Evolutionary conservation across 2,888 invertebrate genomes (phyloP).

Genomic region (Drosophila lutescens): DNA sequence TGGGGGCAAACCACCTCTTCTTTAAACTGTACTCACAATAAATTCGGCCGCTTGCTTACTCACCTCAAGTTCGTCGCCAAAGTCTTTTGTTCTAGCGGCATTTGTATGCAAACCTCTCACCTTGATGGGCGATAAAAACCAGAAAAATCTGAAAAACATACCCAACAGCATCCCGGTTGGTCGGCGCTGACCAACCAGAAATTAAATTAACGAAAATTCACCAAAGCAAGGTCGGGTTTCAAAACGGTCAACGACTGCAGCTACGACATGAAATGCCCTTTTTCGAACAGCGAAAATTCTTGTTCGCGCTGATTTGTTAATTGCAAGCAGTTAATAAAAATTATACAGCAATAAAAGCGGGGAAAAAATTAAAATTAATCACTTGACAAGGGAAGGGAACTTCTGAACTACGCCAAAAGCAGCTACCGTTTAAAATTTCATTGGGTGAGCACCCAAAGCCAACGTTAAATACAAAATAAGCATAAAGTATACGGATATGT

Average conservation of each 20-base stretch:
- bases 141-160: slow-evolving; percentile 18
- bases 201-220: slow-evolving; percentile 65
- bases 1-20: not conserved
- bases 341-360: slow-evolving; percentile 6
- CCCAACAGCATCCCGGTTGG: slow-evolving; percentile 28
- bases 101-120: slow-evolving; percentile 59
- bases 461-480: slow-evolving; percentile 13
- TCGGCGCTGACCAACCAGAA: slow-evolving; percentile 34
- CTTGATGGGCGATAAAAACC: slow-evolving; percentile 51
- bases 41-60: slow-evolving; percentile 18
- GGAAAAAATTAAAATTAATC: slow-evolving; percentile 42
- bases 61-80: slow-evolving; percentile 63
- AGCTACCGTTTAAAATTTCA: slow-evolving; percentile 50
- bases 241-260: slow-evolving; percentile 66
- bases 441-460: slow-evolving; percentile 15
- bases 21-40: not conserved
- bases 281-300: slow-evolving; percentile 25
- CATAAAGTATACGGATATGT: slow-evolving; percentile 67
- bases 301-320: slow-evolving; percentile 30
- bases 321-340: slow-evolving; percentile 13
- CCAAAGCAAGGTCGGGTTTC: slow-evolving; percentile 57
- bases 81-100: slow-evolving; percentile 75
- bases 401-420: slow-evolving; percentile 54
- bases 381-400: slow-evolving; percentile 32
- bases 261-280: slow-evolving; percentile 50